Conservation (phyloP, 2,113 vertebrate genomes). For the Shinisaurus crocodilurus region DNA sequence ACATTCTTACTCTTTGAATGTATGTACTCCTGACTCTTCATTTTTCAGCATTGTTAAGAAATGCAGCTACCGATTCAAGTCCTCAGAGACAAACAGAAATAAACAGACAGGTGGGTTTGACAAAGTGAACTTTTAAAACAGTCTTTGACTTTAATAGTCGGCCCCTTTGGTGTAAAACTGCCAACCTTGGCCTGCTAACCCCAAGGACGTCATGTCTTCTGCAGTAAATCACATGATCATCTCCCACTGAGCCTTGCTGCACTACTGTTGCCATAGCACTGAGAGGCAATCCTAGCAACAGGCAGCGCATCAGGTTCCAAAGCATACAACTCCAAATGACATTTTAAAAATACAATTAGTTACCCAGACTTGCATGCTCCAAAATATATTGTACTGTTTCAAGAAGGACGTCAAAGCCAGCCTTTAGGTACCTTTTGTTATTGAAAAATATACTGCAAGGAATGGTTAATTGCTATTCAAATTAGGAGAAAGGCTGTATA, state of each 20-base stretch:
- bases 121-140: not conserved
- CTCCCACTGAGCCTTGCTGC: not conserved
- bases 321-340: slow-evolving; percentile 49
- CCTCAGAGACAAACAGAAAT: accelerated
- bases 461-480: slow-evolving; percentile 50
- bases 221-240: slow-evolving; percentile 14
- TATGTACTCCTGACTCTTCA: not conserved
- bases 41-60: not conserved
- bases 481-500: slow-evolving; percentile 29
- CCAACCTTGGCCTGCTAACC: slow-evolving; percentile 15
- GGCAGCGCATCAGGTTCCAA: slow-evolving; percentile 22
- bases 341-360: slow-evolving; percentile 57
- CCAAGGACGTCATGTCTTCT: slow-evolving; percentile 48
- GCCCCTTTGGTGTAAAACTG: not conserved
- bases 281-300: slow-evolving; percentile 70
- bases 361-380: slow-evolving; percentile 36
- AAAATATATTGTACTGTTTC: slow-evolving; percentile 34
- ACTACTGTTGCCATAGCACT: slow-evolving; percentile 61
- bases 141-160: not conserved
- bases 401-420: slow-evolving; percentile 16
- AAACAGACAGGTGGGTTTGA: slow-evolving; percentile 28
- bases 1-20: slow-evolving; percentile 12
- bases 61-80: not conserved
- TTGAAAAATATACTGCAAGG: slow-evolving; percentile 2
- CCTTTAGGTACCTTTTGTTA: slow-evolving; percentile 17